phyloP scores from a whole-genome alignment of 2,888 invertebrate species.

The Sycophila texana region DNA sequence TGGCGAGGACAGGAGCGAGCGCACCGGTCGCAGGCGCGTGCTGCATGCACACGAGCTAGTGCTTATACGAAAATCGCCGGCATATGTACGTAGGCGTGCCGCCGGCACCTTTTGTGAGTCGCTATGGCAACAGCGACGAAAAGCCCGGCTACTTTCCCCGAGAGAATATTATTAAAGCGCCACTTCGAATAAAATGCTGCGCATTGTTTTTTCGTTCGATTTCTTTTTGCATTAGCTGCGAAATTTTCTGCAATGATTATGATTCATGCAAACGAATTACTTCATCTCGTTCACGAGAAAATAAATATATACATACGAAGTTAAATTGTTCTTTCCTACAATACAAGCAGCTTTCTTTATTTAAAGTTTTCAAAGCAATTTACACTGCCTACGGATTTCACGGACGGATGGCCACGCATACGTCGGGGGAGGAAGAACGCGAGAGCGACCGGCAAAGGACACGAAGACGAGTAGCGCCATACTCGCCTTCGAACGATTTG shows the following conservation, averaged over 20 bases:
- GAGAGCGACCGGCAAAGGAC: conserved; percentile 11
- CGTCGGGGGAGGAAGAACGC: conserved; percentile 48
- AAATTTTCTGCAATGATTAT: no score
- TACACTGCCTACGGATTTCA: neutral
- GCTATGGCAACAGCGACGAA: conserved; percentile 51
- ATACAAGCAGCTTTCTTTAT: no score
- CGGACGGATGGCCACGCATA: neutral
- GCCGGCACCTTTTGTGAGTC: conserved; percentile 45
- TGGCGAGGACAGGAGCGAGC: conserved; percentile 65
- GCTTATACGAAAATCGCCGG: neutral
- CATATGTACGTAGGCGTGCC: neutral
- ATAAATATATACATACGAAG: no score
- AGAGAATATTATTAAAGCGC: neutral
- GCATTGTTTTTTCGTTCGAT: neutral
- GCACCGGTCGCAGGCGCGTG: conserved; percentile 31
- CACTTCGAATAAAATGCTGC: neutral
- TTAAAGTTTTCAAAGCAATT: neutral
- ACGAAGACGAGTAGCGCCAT: no score
- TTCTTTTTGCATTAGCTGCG: no score
- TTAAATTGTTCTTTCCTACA: no score
- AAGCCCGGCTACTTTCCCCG: conserved; percentile 17
- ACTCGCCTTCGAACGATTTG: no score
- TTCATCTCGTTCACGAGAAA: no score
- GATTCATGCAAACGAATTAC: no score
- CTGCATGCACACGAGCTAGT: neutral